Evolutionary conservation across 1,140 invertebrate species (phyloP), one percentile per base, ranked within the genome.

Genomic region (Drosophila mojavensis): DNA sequence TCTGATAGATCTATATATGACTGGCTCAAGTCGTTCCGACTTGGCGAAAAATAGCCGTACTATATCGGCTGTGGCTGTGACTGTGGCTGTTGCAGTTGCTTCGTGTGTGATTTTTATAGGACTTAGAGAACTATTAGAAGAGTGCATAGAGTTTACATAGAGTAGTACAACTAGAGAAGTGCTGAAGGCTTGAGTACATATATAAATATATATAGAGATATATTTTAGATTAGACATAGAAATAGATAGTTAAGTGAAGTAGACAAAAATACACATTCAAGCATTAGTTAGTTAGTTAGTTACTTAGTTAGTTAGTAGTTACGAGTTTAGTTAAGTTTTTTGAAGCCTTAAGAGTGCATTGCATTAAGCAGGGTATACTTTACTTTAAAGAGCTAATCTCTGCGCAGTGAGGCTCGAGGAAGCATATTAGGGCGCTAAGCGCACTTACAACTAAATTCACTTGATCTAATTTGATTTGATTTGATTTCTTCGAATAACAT

Each of bases 201-300:
- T 60, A 43, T 66, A 66, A 36, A 62, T 53, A 24, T 30, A 30
- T 30, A 60, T 20, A 65, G 20, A 59, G 28, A 41, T 56, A 50
- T 28, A 47, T 53, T 20, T 51, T 24, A 63, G 59, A 63, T 68
- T 61, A 72, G 17, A 59, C 72, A 66, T 55, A 73, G 48, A 45
- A 51, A 53, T 53, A 24, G n/a, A 50, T 53, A 67, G 63, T 60
- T 51, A 30, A 64, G 67, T 70, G 41, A 68, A 68, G 64, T 63
- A 64, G 64, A 75, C 54, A 75, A 64, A 70, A 59, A 70, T 70
- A 75, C 71, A 75, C 71, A 75, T 75, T 69, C 71, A 70, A 70
- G 71, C 71, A 74, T 67, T 72, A 54, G 39, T 48, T 64, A 61
- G 45, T 65, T 65, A 39, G 36, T 39, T 39, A 39, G 36, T 39